Base-by-base conservation (phyloP, 2,113 vertebrate genomes). In the Brachyhypopomus gauderio region DNA sequence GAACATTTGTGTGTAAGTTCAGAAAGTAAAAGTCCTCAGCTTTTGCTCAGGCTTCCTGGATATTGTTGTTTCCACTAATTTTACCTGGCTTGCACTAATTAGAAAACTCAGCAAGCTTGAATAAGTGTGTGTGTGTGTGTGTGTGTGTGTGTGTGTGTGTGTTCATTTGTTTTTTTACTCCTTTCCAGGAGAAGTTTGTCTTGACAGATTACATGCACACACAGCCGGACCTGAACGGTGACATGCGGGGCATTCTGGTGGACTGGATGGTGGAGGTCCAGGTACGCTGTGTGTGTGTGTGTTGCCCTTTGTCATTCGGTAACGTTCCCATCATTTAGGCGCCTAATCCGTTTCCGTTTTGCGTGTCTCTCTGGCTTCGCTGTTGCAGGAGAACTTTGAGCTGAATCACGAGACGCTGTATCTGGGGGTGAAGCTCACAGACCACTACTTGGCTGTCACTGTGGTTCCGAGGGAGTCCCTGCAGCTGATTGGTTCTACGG, bases 211-310 rank as follows among this genome's bases (percentile, higher is more conserved):
- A 97, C 89, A 96, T 98, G 95, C 17, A 89, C 30, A 80, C 70
- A 8, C 97, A 98, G 89, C 84, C 88, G 36, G 95, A 94, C 71
- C 92, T 99, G 80, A 97, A 82, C 14, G 62, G 82, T 0, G 92
- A 93, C 59, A 97, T 98, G 97, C 93, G 97, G 48, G 94, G 94
- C 2, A 93, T 98, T 85, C 92, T 99, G 16, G 92, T 98, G 30
- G 96, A 98, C 90, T 98, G 97, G 97, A 92, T 99, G 93, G 96
- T 98, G 5, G 96, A 98, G 75, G 93, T 98, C 1, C 97, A 99
- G 95, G 97, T 97, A 81, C 81, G 88, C 36, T 25, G 12, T 45
- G 41, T 45, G 41, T 45, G 41, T 45, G 41, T 45, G 41, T 45
- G 41, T 45, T 11, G 9, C 41, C 5, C 3, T 48, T 48, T 48